phyloP scores from a whole-genome alignment of 2,113 vertebrate species.

The Diglossa brunneiventris region DNA sequence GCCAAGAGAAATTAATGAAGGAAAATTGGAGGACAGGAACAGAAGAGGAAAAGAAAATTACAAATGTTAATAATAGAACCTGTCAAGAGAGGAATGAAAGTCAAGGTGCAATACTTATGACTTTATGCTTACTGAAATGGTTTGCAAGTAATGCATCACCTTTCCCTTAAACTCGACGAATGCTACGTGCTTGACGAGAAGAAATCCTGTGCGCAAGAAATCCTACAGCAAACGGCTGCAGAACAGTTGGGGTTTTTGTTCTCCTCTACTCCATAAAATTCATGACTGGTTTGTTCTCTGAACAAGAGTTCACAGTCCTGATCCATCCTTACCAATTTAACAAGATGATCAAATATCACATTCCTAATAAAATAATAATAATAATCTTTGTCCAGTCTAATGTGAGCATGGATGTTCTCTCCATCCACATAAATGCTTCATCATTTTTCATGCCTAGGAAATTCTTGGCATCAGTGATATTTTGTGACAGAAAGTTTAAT shows the following conservation, averaged over 20 bases:
- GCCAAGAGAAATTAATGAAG: neutral
- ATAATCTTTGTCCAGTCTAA: neutral
- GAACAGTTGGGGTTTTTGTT: neutral
- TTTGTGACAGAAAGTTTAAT: conserved; percentile 14
- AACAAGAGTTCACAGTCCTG: neutral
- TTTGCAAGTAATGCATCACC: neutral
- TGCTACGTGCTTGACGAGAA: neutral
- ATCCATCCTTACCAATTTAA: neutral
- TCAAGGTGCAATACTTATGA: neutral
- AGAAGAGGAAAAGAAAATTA: neutral
- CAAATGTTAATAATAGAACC: neutral
- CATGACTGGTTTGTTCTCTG: neutral
- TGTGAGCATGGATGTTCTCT: neutral
- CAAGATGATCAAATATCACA: neutral
- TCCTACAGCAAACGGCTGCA: neutral
- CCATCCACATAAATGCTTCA: neutral
- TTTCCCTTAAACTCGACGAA: neutral
- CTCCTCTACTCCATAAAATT: neutral
- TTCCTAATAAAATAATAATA: neutral
- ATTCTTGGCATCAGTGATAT: neutral
- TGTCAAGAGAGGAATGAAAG: neutral
- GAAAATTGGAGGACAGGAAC: neutral
- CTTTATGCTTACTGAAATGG: neutral
- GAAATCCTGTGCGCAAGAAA: neutral
- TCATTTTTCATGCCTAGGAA: neutral